Evolutionary conservation across 2,797 vertebrate species (phyloP).

Genomic region (Avahi laniger): DNA sequence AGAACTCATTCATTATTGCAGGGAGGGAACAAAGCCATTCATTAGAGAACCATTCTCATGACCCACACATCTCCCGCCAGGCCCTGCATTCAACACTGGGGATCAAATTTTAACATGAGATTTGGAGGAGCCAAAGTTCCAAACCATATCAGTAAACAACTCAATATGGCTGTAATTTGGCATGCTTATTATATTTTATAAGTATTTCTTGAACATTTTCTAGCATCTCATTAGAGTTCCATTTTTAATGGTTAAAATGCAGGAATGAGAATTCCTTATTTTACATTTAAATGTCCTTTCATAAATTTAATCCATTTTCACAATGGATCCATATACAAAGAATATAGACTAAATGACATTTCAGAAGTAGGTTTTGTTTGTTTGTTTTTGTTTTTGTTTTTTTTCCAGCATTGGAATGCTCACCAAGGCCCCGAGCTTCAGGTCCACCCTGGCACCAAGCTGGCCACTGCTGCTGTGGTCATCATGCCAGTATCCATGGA

Average conservation of each 20-base stretch:
- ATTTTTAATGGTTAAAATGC: not conserved
- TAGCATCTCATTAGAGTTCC: not conserved
- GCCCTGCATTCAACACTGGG: not conserved
- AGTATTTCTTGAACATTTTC: not conserved
- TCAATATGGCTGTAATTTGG: not conserved
- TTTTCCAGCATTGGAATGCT: not conserved
- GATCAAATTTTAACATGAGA: not conserved
- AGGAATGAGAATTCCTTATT: not conserved
- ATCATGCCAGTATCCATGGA: not conserved
- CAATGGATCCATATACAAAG: not conserved
- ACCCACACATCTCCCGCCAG: not conserved
- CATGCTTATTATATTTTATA: not conserved
- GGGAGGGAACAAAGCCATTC: not conserved
- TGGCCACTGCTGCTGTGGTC: not conserved
- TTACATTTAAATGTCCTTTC: not conserved
- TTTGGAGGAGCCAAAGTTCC: not conserved
- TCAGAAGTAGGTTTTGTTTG: not conserved
- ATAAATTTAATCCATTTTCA: not conserved
- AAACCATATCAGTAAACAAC: not conserved
- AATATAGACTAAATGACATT: not conserved
- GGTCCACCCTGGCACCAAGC: too few relatives aligned
- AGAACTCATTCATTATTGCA: not conserved
- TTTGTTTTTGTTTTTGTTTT: not conserved
- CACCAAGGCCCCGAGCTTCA: not conserved
- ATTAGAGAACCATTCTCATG: not conserved